Percentiles rank a stretch among this genome's conserved stretches.
These are phyloP conservation scores for Gallinago paraguaiae DNA, from an alignment of 2,113 vertebrate genomes.

Conservation along the genomic window DNA sequence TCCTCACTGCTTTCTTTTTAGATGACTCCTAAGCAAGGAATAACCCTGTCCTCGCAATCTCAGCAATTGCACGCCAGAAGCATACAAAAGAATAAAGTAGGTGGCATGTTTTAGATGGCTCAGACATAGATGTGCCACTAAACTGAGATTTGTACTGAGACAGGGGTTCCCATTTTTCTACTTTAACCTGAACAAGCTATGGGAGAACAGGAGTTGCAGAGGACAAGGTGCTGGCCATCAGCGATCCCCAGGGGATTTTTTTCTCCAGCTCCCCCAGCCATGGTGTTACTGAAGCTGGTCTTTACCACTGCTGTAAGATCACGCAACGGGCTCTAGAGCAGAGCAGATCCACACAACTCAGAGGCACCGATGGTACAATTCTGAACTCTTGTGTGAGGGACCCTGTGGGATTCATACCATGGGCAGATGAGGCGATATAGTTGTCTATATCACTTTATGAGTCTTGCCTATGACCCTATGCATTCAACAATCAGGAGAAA, in stretches of 20 bases:
- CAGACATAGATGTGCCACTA: neutral
- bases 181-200: neutral
- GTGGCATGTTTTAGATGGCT: neutral
- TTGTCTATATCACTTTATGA: neutral
- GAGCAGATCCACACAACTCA: neutral
- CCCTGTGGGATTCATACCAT: neutral
- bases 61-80: neutral
- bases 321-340: neutral
- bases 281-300: neutral
- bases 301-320: neutral
- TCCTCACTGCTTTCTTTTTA: neutral
- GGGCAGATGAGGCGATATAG: neutral
- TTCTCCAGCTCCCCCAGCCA: neutral
- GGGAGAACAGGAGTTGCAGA: neutral
- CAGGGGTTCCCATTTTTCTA: neutral
- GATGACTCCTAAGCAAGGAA: neutral
- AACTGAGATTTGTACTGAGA: neutral
- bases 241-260: neutral
- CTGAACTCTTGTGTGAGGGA: neutral
- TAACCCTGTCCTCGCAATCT: neutral
- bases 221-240: neutral
- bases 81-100: neutral
- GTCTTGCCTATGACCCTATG: neutral
- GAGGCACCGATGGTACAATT: neutral
- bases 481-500: neutral